Conservation (phyloP, 2,113 vertebrate species). For the Cercopithecus mona region DNA sequence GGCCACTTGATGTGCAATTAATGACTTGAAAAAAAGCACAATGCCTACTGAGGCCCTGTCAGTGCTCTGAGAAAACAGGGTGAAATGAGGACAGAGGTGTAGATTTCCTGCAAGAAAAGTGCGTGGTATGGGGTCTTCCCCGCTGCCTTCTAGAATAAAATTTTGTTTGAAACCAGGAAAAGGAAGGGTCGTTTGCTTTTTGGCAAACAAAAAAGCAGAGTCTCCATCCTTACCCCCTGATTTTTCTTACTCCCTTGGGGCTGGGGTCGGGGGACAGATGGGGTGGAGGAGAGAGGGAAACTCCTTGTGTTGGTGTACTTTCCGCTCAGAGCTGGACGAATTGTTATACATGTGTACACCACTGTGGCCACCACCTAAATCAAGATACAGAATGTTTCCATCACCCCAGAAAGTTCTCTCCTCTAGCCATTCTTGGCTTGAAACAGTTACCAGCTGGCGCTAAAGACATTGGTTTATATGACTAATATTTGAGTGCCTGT, state of each 20-base stretch:
- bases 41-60: neutral
- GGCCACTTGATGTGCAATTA: neutral
- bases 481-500: neutral
- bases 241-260: neutral
- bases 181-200: neutral
- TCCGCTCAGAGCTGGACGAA: neutral
- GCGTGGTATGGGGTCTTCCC: neutral
- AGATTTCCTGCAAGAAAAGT: neutral
- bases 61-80: neutral
- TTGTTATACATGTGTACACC: rapidly evolving
- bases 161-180: neutral
- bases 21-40: neutral
- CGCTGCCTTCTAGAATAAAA: neutral
- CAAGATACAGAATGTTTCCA: neutral
- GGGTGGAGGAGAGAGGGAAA: neutral
- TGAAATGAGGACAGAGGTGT: neutral
- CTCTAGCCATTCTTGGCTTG: neutral
- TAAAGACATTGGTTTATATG: neutral
- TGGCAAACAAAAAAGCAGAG: neutral
- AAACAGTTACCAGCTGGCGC: neutral
- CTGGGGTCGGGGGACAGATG: no score
- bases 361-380: neutral
- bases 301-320: neutral
- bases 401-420: neutral
- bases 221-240: neutral